Base-by-base conservation (phyloP, 2,888 invertebrate genomes). In the Diadromus collaris region DNA sequence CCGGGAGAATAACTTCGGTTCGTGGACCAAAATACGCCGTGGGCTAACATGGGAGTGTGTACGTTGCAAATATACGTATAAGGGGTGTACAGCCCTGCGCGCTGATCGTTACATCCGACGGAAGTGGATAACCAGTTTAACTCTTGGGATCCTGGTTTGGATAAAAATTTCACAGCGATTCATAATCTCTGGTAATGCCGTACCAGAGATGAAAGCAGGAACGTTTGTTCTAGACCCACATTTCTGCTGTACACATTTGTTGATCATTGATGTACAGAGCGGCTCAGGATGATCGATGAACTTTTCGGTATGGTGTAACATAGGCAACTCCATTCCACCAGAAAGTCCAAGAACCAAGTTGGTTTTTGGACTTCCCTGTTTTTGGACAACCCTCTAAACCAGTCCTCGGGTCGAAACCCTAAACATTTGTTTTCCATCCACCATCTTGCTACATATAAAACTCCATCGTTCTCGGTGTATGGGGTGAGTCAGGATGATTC, bases 81-180 rank as follows among this genome's bases (percentile, higher is more conserved):
- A 19, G 24, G 19, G 21, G 13, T 65, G 58, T 65, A 73, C 46
- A 58, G 44, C 27, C 13, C 24, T 13, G 24, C 24, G 38, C 21
- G 41, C 29, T 27, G 44, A 6, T 51, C 21, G 51, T 44, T 63
- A 69, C 63, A 76, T 76, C 24, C 54, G 75, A n/a, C 41, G 38
- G 46, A 68, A 56, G 58, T 24, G 69, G 54, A 69, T 76, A 76
- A 76, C 69, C 75, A 46, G 69, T 54, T 61, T 63, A 69, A 63
- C 60, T 69, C 29, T 63, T 34, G 69, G 63, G 63, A 69, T 69
- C 44, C 69, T 46, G 44, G 69, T 58, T 32, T 4, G 5, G 24
- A 24, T 19, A 76, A 69, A 56, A 54, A 24, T 48, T 61, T 51
- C 34, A 75, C 60, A 29, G 61, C 41, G 24, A 60, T 68, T 68